Evolutionary conservation across 2,888 invertebrate species (phyloP).

Genomic region (Eueremaeus valkanovi): DNA sequence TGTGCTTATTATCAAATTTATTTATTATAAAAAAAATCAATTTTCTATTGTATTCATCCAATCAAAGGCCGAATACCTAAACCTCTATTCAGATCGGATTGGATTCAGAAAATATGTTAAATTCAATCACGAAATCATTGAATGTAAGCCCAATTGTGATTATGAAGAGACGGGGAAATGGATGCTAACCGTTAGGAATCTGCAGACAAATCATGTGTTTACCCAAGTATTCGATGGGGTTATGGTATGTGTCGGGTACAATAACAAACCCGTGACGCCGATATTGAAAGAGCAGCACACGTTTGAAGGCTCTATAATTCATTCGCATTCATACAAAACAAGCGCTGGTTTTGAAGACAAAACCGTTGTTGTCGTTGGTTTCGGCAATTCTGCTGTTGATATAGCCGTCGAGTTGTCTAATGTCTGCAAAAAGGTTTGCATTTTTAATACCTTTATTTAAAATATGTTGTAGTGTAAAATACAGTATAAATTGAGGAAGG

Average conservation of each 20-base stretch:
- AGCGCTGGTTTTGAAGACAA: constrained; percentile 49
- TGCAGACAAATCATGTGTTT: background rate
- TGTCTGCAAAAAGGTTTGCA: constrained; percentile 48
- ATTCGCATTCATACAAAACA: constrained; percentile 48
- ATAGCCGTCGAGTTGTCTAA: constrained; percentile 52
- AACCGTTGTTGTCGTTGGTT: constrained; percentile 55
- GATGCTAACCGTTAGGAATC: constrained; percentile 14
- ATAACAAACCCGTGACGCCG: constrained; percentile 54
- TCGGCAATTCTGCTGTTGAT: constrained; percentile 56
- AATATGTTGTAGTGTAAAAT: no score
- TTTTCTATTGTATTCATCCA: no score
- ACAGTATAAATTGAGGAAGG: no score
- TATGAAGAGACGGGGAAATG: constrained; percentile 45
- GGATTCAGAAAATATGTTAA: constrained; percentile 49
- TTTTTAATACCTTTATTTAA: constrained; percentile 41
- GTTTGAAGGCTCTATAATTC: constrained; percentile 50
- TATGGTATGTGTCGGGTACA: constrained; percentile 56
- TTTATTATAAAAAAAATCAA: no score
- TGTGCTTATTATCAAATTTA: no score
- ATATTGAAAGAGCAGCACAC: constrained; percentile 52
- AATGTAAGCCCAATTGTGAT: constrained; percentile 41
- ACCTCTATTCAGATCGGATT: constrained; percentile 51
- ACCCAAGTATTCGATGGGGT: constrained; percentile 54
- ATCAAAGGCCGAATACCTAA: constrained; percentile 49
- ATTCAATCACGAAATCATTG: constrained; percentile 49